These are phyloP conservation scores for Cacoxenus indagator DNA, from an alignment of 2,888 invertebrate species.

Conservation along the genomic window DNA sequence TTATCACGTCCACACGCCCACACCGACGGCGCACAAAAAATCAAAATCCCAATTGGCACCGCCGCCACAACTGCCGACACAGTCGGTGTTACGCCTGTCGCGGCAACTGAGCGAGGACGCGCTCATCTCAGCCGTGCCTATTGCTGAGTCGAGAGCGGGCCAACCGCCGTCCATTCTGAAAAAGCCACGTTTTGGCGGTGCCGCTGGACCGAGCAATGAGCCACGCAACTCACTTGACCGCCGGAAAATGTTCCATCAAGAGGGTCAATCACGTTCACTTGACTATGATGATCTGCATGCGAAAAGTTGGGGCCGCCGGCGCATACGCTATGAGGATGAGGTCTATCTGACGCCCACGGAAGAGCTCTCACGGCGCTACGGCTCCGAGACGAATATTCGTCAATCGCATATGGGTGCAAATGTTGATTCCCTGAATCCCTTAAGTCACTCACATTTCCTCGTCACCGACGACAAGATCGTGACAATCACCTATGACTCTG, in stretches of 20 bases:
- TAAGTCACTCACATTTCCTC: constrained; percentile 70
- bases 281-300: constrained; percentile 69
- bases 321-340: constrained; percentile 69
- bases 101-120: constrained; percentile 68
- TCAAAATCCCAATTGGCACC: constrained; percentile 55
- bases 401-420: constrained; percentile 69
- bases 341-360: constrained; percentile 47
- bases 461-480: constrained; percentile 71
- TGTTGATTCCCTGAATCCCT: constrained; percentile 65
- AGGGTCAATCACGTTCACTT: constrained; percentile 67
- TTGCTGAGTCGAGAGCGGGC: constrained; percentile 57
- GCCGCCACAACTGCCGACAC: constrained; percentile 61
- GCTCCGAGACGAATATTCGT: constrained; percentile 69
- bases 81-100: constrained; percentile 61
- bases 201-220: constrained; percentile 26
- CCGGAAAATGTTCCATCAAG: constrained; percentile 63
- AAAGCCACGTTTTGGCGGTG: constrained; percentile 49
- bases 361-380: constrained; percentile 61
- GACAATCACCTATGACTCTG: constrained; percentile 71
- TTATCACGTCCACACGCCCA: constrained; percentile 67
- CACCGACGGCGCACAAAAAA: constrained; percentile 66
- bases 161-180: constrained; percentile 67
- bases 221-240: constrained; percentile 52
- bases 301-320: constrained; percentile 68
- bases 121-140: constrained; percentile 65